Percentiles rank a stretch among this genome's conserved stretches.
Conservation (phyloP, 1,140 invertebrate genomes). For the Carposina sasakii region DNA sequence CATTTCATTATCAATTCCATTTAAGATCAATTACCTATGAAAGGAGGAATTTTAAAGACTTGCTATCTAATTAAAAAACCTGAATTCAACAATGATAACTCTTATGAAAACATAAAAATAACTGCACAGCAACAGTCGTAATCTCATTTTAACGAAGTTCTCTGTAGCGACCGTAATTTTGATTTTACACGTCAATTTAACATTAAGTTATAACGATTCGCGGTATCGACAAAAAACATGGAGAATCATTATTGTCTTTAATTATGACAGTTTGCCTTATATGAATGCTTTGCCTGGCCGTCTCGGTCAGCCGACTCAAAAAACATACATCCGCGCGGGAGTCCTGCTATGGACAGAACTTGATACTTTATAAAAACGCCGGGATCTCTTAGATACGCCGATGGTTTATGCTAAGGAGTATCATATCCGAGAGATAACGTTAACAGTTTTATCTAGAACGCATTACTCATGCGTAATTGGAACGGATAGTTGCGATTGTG, state of each 20-base stretch:
- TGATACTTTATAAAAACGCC: conserved; percentile 48
- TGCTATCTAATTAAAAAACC: conserved; percentile 11
- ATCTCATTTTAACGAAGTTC: conserved; percentile 5
- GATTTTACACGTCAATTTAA: conserved; percentile 38
- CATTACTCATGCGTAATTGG: no score
- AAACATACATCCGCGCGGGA: conserved; percentile 43
- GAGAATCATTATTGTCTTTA: conserved; percentile 64
- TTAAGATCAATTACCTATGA: no score
- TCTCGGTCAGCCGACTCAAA: conserved; percentile 35
- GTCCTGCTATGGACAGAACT: conserved; percentile 38
- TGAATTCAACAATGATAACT: no score
- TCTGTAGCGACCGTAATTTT: conserved; percentile 9
- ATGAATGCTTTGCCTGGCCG: conserved; percentile 55
- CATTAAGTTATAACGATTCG: conserved; percentile 61
- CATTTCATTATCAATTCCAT: no score
- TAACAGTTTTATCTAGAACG: no score
- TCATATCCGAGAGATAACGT: no score
- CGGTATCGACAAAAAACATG: conserved; percentile 48
- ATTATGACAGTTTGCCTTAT: conserved; percentile 70
- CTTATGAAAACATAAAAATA: no score
- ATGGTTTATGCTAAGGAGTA: conserved; percentile 29
- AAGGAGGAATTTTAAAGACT: no score
- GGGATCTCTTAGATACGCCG: conserved; percentile 42
- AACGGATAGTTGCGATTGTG: no score
- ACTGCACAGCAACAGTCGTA: conserved; percentile 5